Percentiles rank a stretch among this genome's conserved stretches.
These are phyloP conservation scores for Lordiphosa collinella DNA, from an alignment of 1,140 invertebrate species.

Conservation along the genomic window DNA sequence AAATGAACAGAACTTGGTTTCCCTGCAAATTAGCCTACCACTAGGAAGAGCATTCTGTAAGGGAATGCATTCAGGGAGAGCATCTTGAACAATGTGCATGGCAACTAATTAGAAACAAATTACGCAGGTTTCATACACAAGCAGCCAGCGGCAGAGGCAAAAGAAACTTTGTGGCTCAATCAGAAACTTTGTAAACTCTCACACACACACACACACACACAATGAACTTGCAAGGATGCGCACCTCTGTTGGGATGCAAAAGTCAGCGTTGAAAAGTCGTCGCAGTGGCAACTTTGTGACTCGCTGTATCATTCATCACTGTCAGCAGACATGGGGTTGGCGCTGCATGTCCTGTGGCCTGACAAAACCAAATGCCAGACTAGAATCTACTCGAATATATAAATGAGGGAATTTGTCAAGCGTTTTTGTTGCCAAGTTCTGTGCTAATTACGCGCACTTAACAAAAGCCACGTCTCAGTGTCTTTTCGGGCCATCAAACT, in stretches of 20 bases:
- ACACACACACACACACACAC: constrained; percentile 23
- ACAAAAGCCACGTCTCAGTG: constrained; percentile 21
- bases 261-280: constrained; percentile 53
- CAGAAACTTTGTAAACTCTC: constrained; percentile 54
- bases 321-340: constrained; percentile 24
- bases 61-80: not conserved
- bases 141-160: constrained; percentile 20
- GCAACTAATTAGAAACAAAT: constrained; percentile 76
- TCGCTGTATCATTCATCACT: constrained; percentile 62
- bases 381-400: constrained; percentile 37
- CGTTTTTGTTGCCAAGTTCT: constrained; percentile 37
- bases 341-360: constrained; percentile 40
- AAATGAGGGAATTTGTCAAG: constrained; percentile 49
- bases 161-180: constrained; percentile 64
- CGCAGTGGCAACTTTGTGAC: constrained; percentile 58
- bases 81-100: constrained; percentile 63
- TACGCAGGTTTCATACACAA: constrained; percentile 70
- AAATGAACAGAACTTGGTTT: too few relatives aligned
- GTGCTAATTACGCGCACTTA: constrained; percentile 72
- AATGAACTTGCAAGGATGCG: constrained; percentile 25
- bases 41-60: too few relatives aligned
- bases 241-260: constrained; percentile 28
- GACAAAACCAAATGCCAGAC: constrained; percentile 46
- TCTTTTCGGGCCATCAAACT: constrained; percentile 38
- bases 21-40: too few relatives aligned